Percentiles rank a stretch among this genome's conserved stretches.
Evolutionary conservation across 92 coral and sea anemone species (phyloP).

Genomic region (Paramuricea clavata): DNA sequence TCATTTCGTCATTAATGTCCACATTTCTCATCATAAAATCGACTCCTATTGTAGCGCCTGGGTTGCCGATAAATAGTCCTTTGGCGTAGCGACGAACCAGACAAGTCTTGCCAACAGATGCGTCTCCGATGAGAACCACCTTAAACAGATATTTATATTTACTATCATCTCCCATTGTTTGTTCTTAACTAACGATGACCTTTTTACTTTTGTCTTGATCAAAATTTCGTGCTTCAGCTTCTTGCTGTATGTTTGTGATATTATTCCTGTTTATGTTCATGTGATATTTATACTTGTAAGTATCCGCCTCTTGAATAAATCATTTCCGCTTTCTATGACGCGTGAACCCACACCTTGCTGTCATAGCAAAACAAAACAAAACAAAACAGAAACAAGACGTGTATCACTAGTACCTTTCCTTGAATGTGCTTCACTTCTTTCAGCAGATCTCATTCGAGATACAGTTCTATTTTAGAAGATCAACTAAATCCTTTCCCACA

Average conservation of each 20-base stretch:
- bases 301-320: background rate
- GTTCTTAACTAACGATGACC: background rate
- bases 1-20: constrained; percentile 92
- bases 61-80: constrained; percentile 92
- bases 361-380: background rate
- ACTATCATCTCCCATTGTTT: constrained; percentile 40
- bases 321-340: constrained; percentile 13
- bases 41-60: constrained; percentile 98
- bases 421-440: background rate
- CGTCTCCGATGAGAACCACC: constrained; percentile 98
- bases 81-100: constrained; percentile 93
- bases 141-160: constrained; percentile 89
- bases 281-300: background rate
- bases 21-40: constrained; percentile 97
- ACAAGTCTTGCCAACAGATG: constrained; percentile 99
- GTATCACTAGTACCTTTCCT: background rate
- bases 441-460: background rate
- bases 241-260: background rate
- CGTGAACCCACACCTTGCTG: constrained; percentile 4
- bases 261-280: background rate
- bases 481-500: too few relatives aligned
- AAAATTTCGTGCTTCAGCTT: background rate
- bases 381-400: background rate
- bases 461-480: too few relatives aligned
- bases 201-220: background rate